phyloP scores from a whole-genome alignment of 2,888 invertebrate species.

The Plagodis dolabraria region DNA sequence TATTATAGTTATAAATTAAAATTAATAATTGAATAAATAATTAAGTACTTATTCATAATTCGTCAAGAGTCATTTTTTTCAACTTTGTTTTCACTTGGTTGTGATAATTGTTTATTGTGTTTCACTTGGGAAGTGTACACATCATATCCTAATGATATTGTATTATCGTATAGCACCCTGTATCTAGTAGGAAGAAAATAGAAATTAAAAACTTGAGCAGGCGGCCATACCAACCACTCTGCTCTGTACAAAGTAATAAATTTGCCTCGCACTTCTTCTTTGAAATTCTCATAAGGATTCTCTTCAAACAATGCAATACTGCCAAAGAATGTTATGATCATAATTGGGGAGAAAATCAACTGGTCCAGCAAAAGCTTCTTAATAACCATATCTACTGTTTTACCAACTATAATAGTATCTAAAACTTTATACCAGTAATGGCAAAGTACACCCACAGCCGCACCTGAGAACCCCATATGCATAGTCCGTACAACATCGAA shows the following conservation, averaged over 20 bases:
- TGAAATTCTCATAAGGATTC: slow-evolving; percentile 86
- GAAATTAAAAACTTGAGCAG: slow-evolving; percentile 96
- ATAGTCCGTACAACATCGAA: slow-evolving; percentile 88
- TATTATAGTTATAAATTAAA: slow-evolving; percentile 5
- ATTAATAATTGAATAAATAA: slow-evolving; percentile 14
- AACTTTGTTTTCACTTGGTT: slow-evolving; percentile 4
- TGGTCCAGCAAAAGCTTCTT: slow-evolving; percentile 95
- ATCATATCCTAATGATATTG: slow-evolving; percentile 94
- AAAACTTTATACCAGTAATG: slow-evolving; percentile 95
- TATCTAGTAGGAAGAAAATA: slow-evolving; percentile 93
- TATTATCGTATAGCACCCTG: slow-evolving; percentile 95
- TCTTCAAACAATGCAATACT: slow-evolving; percentile 91
- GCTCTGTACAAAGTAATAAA: slow-evolving; percentile 92
- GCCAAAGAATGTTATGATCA: slow-evolving; percentile 92
- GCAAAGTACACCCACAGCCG: slow-evolving; percentile 91
- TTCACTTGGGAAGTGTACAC: slow-evolving; percentile 94
- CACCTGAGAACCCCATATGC: slow-evolving; percentile 93
- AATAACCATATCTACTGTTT: slow-evolving; percentile 86
- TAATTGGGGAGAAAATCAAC: slow-evolving; percentile 93
- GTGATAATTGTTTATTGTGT: slow-evolving; percentile 72
- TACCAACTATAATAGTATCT: slow-evolving; percentile 90
- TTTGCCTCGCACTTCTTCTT: slow-evolving; percentile 89
- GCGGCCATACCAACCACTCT: slow-evolving; percentile 98
- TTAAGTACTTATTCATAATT: slow-evolving; percentile 18
- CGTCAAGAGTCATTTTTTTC: slow-evolving; percentile 18